Conservation (phyloP, 2,888 invertebrate species). For the Hypolimnas misippus region DNA sequence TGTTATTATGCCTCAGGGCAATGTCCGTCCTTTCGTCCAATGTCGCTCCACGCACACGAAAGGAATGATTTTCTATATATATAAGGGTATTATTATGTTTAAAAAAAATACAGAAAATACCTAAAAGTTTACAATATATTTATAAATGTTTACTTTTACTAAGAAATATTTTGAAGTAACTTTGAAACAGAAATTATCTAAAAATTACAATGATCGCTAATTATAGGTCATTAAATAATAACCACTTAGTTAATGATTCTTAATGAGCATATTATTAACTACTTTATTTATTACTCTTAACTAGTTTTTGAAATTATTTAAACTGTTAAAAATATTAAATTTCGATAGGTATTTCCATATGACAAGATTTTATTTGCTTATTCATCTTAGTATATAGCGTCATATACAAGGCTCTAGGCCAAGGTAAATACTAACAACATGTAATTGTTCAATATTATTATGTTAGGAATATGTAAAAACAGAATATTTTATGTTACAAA, state of each 20-base stretch:
- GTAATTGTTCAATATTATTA: slow-evolving; percentile 22
- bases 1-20: slow-evolving; percentile 53
- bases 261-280: background rate
- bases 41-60: slow-evolving; percentile 49
- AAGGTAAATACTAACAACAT: slow-evolving; percentile 32
- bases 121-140: background rate
- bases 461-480: slow-evolving; percentile 10
- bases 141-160: background rate
- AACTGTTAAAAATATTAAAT: background rate
- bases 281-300: background rate
- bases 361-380: slow-evolving; percentile 14
- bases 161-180: background rate
- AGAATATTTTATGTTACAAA: background rate
- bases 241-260: background rate
- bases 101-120: background rate
- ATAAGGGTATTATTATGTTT: background rate
- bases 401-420: slow-evolving; percentile 39
- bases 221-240: background rate
- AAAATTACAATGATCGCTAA: background rate
- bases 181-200: background rate
- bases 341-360: background rate
- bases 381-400: slow-evolving; percentile 28
- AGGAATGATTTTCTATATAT: slow-evolving; percentile 12
- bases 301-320: background rate
- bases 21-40: slow-evolving; percentile 71